Evolutionary conservation across 2,113 vertebrate genomes (phyloP), one percentile per base, ranked within the genome.

Genomic region (Protomyctophum bolini): DNA sequence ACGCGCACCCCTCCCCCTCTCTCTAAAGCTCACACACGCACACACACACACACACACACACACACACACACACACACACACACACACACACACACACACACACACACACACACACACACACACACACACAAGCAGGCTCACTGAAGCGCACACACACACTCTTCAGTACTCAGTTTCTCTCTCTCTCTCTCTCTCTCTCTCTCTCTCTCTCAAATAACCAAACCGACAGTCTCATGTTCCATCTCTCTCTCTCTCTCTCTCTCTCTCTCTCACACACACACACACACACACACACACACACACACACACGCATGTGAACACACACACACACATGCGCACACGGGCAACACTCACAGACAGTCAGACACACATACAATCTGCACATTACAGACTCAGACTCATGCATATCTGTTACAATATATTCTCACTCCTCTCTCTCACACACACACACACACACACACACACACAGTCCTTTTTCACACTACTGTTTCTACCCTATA

Each of bases 171-270:
- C 33, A 41, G 33, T 41, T 41, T 41, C 33, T 41, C 33, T 41
- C 33, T 59, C 14, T 15, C 14, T 58, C 14, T 58, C 56, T 15
- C 56, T 57, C 55, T 57, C 55, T 21, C 62, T 63, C 77, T 72
- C 75, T 83, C 81, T 55, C 73, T 82, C 85, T 77, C 87, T 83
- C 87, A 85, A 84, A 90, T 88, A 90, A 85, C 87, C 90, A 88
- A 88, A 83, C 82, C 83, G 83, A 90, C 88, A 87, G 86, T 91
- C 84, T 90, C 88, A 90, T 90, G 88, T 91, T 91, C 90, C 88
- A 86, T 88, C 86, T 79, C 78, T 63, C 15, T 15, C 77, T 72
- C 75, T 83, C 81, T 55, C 73, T 82, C 85, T 77, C 87, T 83
- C 87, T 79, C 76, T 63, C 15, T 15, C 56, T 15, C 21, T 33